Percentiles rank a stretch among this genome's conserved stretches.
phyloP scores from a whole-genome alignment of 1,140 invertebrate species.

The Fopius arisanus region DNA sequence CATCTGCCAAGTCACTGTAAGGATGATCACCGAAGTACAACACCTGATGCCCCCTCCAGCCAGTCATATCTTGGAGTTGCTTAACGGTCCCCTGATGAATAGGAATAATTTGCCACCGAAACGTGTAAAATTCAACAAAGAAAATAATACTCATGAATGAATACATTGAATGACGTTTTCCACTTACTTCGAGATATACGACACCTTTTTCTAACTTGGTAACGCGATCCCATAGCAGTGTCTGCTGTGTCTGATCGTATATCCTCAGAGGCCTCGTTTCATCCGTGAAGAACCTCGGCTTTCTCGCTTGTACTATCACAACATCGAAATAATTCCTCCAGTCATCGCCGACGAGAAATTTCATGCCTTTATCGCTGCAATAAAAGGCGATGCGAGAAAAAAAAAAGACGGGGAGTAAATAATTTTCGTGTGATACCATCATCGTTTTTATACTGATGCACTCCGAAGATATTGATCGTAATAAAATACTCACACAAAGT shows the following conservation, averaged over 20 bases:
- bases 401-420: slow-evolving; percentile 13
- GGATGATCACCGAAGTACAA: slow-evolving; percentile 98
- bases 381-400: slow-evolving; percentile 38
- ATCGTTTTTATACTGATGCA: background rate
- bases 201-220: slow-evolving; percentile 84
- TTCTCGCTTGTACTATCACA: slow-evolving; percentile 92
- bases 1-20: slow-evolving; percentile 96
- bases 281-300: slow-evolving; percentile 96
- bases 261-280: slow-evolving; percentile 87
- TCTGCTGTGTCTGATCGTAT: slow-evolving; percentile 82
- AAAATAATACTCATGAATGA: background rate
- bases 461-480: background rate
- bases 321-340: slow-evolving; percentile 95
- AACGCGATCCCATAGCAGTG: slow-evolving; percentile 91
- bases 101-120: background rate
- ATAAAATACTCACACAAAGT: slow-evolving; percentile 87
- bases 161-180: too few relatives aligned
- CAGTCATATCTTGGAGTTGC: slow-evolving; percentile 89
- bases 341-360: slow-evolving; percentile 84
- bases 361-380: slow-evolving; percentile 90
- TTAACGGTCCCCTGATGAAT: slow-evolving; percentile 85
- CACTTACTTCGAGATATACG: slow-evolving; percentile 89
- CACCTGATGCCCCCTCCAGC: slow-evolving; percentile 91
- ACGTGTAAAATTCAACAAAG: background rate
- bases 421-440: slow-evolving; percentile 1